Percentiles rank a stretch among this genome's conserved stretches.
Evolutionary conservation across 2,797 vertebrate species (phyloP).

Genomic region (Phoxinus dragarum): DNA sequence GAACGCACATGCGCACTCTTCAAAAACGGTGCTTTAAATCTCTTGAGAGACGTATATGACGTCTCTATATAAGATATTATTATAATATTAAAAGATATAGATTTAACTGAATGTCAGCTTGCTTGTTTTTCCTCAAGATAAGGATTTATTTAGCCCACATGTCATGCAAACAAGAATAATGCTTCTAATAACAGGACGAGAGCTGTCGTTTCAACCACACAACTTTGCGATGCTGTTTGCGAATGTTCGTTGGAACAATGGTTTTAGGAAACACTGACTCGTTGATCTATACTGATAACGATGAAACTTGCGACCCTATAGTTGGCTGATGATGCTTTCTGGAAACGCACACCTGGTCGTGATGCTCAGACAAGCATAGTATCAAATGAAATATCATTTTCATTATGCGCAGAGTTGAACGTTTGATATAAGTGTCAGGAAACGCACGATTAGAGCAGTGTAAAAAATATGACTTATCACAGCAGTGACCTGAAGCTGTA

Average conservation of each 20-base stretch:
- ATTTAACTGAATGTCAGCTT: background rate
- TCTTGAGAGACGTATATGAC: too few relatives aligned
- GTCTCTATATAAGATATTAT: too few relatives aligned
- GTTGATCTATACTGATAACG: too few relatives aligned
- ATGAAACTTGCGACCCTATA: too few relatives aligned
- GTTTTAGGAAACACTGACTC: too few relatives aligned
- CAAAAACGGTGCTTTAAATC: too few relatives aligned
- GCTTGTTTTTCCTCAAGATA: too few relatives aligned
- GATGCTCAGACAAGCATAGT: background rate
- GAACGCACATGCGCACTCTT: background rate
- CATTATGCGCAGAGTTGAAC: background rate
- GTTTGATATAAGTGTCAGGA: background rate
- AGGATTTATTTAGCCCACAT: background rate
- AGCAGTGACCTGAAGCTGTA: background rate
- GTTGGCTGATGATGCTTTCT: background rate
- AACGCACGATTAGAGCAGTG: background rate
- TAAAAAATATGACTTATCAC: constrained; percentile 8
- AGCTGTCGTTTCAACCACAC: too few relatives aligned
- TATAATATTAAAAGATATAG: background rate
- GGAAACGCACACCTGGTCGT: background rate
- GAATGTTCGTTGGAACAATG: background rate
- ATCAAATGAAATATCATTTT: background rate
- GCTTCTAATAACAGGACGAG: too few relatives aligned
- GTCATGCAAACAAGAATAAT: too few relatives aligned
- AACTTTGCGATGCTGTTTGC: too few relatives aligned